Base-by-base conservation (phyloP, 1,140 invertebrate genomes). In the Drosophila tsacasi region DNA sequence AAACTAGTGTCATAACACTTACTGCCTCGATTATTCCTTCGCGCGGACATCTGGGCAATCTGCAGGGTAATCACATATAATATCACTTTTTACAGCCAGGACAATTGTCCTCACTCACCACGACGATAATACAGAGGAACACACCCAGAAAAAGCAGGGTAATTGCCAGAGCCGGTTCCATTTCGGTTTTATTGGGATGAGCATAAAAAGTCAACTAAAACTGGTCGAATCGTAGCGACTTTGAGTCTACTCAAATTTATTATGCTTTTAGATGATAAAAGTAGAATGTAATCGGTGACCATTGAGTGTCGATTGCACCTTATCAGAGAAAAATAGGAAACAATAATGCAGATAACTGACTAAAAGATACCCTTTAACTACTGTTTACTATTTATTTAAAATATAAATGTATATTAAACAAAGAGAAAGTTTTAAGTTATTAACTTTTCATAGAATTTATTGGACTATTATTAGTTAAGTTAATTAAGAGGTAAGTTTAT, bases 101-200 rank as follows among this genome's bases (percentile, higher is more conserved):
- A 30, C 9, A 35, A 37, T 17, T 50, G 32, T 32, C 19, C 5
- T 3, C 21, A 54, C 23, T 55, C 25, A 63, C 61, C n/a, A 21
- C 40, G 6, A 63, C 5, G 9, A 63, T 40, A 0, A 55, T 3
- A 23, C 23, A 15, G 5, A 63, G 1, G 13, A 25, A 1, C 35
- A 35, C 8, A 17, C 17, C 32, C 25, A 63, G 8, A 63, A 55
- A n/a, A 40, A n/a, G 3, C n/a, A 63, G 23, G n/a, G 47, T 32
- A 55, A 55, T 39, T 17, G 52, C 6, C 6, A 55, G 32, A 35
- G 21, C 52, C 23, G 2, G 13, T 23, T 21, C 2, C 52, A 55
- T 54, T 39, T 55, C 61, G 32, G n/a, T 27, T 54, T 35, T 50
- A 54, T 52, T 17, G 47, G 61, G 49, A 54, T 55, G 21, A 6